These are phyloP conservation scores for Musca vetustissima DNA, from an alignment of 1,140 invertebrate genomes.

Conservation along the genomic window DNA sequence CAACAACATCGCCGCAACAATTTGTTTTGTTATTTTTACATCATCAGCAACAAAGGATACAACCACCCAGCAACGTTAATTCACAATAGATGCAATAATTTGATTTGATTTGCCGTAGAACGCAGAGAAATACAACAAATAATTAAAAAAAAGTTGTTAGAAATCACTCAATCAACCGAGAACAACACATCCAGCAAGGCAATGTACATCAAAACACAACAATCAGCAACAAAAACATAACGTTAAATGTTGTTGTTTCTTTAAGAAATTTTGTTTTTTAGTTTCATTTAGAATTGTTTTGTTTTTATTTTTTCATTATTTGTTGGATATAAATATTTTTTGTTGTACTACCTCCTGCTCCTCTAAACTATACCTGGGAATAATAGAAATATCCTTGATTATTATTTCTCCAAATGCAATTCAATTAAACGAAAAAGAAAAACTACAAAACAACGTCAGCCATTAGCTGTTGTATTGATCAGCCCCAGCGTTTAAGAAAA, in stretches of 20 bases:
- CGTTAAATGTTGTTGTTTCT: conserved; percentile 14
- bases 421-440: too few relatives aligned
- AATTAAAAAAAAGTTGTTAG: neutral
- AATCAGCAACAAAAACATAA: conserved; percentile 4
- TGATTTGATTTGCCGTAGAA: too few relatives aligned
- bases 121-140: neutral
- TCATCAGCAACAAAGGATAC: neutral
- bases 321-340: neutral
- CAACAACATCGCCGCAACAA: neutral
- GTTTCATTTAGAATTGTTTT: conserved; percentile 9
- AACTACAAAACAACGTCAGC: too few relatives aligned
- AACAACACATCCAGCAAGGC: neutral
- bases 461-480: too few relatives aligned
- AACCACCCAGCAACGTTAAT: neutral
- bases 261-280: neutral
- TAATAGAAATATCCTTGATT: too few relatives aligned
- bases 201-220: conserved; percentile 9
- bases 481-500: too few relatives aligned
- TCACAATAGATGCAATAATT: too few relatives aligned
- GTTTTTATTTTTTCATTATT: neutral
- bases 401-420: too few relatives aligned
- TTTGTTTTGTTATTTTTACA: neutral
- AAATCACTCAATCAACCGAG: too few relatives aligned
- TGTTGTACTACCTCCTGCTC: neutral
- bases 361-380: neutral